Conservation (phyloP, 2,888 invertebrate genomes). For the Parthenolecanium corni region DNA sequence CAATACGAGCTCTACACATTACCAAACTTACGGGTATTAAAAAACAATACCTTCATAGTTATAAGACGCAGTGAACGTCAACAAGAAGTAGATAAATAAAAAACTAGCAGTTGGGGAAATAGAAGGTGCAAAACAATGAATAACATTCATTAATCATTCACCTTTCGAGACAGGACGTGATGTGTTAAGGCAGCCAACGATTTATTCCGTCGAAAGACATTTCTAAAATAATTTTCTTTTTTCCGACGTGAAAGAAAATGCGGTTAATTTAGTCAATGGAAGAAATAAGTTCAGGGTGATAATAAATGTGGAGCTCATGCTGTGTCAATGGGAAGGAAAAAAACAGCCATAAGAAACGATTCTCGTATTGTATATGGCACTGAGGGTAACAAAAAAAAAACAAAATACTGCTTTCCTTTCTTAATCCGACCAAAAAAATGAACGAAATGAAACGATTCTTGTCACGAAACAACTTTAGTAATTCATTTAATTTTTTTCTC, state of each 20-base stretch:
- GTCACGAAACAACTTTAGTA: too few relatives aligned
- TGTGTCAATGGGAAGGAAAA: slow-evolving; percentile 14
- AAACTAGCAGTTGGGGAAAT: background rate
- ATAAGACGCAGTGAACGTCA: background rate
- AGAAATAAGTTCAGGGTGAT: slow-evolving; percentile 28
- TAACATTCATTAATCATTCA: slow-evolving; percentile 27
- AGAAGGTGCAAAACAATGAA: slow-evolving; percentile 15
- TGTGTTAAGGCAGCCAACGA: slow-evolving; percentile 8
- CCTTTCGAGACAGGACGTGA: background rate
- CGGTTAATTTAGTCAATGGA: slow-evolving; percentile 28
- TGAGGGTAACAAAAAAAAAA: too few relatives aligned
- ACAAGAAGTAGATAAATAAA: background rate
- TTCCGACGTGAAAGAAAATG: background rate
- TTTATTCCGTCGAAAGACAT: slow-evolving; percentile 23
- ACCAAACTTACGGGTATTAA: too few relatives aligned
- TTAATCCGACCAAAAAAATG: too few relatives aligned
- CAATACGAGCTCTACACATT: too few relatives aligned
- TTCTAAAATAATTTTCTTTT: slow-evolving; percentile 27
- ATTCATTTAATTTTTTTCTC: too few relatives aligned
- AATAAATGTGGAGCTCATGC: slow-evolving; percentile 27
- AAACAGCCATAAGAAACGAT: background rate
- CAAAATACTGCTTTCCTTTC: too few relatives aligned
- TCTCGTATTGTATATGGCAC: too few relatives aligned
- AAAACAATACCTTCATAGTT: background rate
- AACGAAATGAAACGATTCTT: too few relatives aligned